Base-by-base conservation (phyloP, 2,113 vertebrate species). In the Physeter macrocephalus region DNA sequence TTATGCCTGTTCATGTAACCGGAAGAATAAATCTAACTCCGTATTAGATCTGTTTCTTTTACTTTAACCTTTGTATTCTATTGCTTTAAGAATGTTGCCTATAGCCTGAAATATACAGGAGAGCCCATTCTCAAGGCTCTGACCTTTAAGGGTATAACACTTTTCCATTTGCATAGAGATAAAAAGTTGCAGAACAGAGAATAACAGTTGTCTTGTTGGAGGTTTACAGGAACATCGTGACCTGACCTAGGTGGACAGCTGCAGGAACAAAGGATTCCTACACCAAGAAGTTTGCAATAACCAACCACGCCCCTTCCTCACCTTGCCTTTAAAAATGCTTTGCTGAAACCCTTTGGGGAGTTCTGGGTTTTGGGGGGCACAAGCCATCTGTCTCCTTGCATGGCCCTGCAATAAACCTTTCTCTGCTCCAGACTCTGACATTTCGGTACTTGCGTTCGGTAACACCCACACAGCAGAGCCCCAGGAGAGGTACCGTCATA, bases 1-100 rank as follows among this genome's bases (percentile, higher is more conserved):
- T 18, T 20, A 27, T 49, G 36, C 0, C 0, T 34, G 41, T 46
- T 18, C 36, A 2, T 69, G n/a, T 36, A 69, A 36, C 9, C 5
- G 66, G 66, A 69, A 69, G 31, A 77, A 52, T 77, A 77, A 77
- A n/a, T 52, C 31, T 77, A 18, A 77, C 17, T 52, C 43, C 46
- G 7, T 52, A 25, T 80, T 54, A n/a, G 7, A 80, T 36, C 34
- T 74, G 21, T 80, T 80, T 54, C 49, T 54, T 80, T 80, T 15
- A 54, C n/a, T 54, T 36, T n/a, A 36, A n/a, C 36, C 31, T 54
- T 54, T 25, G 34, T 80, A 36, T 36, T 80, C 49, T 80, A 14
- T 54, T 80, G 20, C 23, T 27, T 61, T 78, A 54, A 80, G 49
- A 15, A 54, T 36, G 34, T 80, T 8, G 4, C 49, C 49, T 61